Evolutionary conservation across 1,140 invertebrate genomes (phyloP).

Genomic region (Drosophila athabasca): DNA sequence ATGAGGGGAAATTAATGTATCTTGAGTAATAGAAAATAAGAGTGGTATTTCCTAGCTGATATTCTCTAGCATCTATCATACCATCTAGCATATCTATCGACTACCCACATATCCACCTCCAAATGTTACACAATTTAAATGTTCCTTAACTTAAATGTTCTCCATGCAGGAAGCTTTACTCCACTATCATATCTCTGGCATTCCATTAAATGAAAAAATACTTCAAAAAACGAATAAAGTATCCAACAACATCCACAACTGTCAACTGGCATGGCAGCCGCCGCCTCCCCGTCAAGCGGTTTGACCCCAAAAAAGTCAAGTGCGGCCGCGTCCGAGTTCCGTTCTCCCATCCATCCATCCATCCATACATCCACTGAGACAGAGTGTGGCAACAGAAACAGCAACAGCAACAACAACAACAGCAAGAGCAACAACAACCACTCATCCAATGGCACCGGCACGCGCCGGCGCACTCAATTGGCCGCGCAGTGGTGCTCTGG

Average conservation of each 20-base stretch:
- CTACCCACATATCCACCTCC: no score
- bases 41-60: no score
- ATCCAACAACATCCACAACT: slow-evolving; percentile 18
- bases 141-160: background rate
- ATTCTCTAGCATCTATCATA: no score
- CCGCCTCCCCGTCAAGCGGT: slow-evolving; percentile 60
- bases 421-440: slow-evolving; percentile 24
- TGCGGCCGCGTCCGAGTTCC: slow-evolving; percentile 53
- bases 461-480: slow-evolving; percentile 81
- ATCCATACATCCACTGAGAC: background rate
- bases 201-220: slow-evolving; percentile 34
- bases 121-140: background rate
- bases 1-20: no score
- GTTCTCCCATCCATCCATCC: slow-evolving; percentile 7
- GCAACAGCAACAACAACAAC: slow-evolving; percentile 25
- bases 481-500: slow-evolving; percentile 10
- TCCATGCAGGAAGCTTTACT: background rate
- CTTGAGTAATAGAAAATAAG: no score
- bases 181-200: slow-evolving; percentile 14
- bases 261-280: slow-evolving; percentile 39
- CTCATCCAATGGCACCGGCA: slow-evolving; percentile 46
- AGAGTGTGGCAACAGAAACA: background rate
- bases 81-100: no score
- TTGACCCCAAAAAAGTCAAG: slow-evolving; percentile 80
- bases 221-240: slow-evolving; percentile 10